phyloP scores from a whole-genome alignment of 2,797 vertebrate species.

The Uromys caudimaculatus region DNA sequence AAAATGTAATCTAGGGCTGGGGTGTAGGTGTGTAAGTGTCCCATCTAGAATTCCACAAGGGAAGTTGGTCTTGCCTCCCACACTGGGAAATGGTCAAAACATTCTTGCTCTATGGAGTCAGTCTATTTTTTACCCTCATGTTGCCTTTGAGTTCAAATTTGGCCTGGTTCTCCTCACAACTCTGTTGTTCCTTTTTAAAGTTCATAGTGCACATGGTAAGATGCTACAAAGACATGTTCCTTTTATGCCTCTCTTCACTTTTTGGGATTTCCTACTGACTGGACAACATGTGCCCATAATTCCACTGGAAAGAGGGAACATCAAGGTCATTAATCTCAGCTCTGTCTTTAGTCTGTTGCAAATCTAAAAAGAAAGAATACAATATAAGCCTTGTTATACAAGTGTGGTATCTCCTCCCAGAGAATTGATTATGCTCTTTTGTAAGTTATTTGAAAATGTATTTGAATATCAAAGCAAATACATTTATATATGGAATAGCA shows the following conservation, averaged over 20 bases:
- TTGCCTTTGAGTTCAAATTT: neutral
- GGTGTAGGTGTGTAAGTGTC: neutral
- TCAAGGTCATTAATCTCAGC: neutral
- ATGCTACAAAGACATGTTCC: neutral
- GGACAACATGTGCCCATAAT: neutral
- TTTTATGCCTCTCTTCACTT: neutral
- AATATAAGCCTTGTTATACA: neutral
- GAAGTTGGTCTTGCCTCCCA: neutral
- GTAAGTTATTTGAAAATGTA: neutral
- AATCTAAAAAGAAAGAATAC: neutral
- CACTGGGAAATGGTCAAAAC: neutral
- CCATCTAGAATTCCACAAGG: neutral
- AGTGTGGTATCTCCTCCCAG: neutral
- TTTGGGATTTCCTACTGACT: neutral
- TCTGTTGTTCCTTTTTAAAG: neutral
- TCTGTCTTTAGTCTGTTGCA: neutral
- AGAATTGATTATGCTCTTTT: neutral
- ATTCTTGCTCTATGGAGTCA: neutral
- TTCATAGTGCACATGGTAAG: neutral
- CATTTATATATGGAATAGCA: neutral
- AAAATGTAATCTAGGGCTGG: neutral
- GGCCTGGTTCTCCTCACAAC: neutral
- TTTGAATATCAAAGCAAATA: neutral
- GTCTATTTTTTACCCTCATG: neutral
- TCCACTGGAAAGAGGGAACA: neutral